Evolutionary conservation across 2,797 vertebrate genomes (phyloP).

Genomic region (Clarias pachynema): DNA sequence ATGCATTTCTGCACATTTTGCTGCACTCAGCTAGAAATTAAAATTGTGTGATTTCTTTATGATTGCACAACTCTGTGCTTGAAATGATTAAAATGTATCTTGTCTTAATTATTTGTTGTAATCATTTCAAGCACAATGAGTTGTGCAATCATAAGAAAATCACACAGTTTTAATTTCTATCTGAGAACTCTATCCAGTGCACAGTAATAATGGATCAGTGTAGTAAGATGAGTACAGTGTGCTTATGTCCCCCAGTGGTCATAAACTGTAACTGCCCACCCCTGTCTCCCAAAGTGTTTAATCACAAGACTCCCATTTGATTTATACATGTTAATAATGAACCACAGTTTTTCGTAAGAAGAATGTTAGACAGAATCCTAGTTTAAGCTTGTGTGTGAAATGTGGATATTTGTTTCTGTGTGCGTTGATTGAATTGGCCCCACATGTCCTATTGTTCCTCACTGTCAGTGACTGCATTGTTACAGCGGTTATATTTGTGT

Average conservation of each 20-base stretch:
- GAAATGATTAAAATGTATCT: too few species aligned
- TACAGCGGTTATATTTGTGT: constrained; percentile 50
- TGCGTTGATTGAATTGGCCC: constrained; percentile 28
- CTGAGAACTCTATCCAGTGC: neutral
- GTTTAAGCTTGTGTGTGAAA: neutral
- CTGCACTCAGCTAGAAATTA: too few species aligned
- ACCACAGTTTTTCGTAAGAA: neutral
- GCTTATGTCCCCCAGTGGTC: constrained; percentile 62
- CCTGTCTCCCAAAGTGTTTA: neutral
- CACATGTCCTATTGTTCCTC: constrained; percentile 47
- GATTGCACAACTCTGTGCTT: too few species aligned
- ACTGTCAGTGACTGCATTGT: constrained; percentile 46
- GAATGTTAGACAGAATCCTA: neutral
- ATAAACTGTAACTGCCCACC: constrained; percentile 33
- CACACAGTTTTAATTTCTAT: neutral
- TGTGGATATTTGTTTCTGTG: constrained; percentile 9
- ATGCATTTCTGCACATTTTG: neutral
- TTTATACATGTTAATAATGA: neutral
- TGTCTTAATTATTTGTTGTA: too few species aligned
- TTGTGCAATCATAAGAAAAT: neutral
- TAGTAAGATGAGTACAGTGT: constrained; percentile 26
- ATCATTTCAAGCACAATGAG: neutral
- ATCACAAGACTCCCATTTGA: neutral
- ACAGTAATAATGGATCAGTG: neutral
- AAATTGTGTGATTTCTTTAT: too few species aligned